Conservation (phyloP, 1,140 invertebrate genomes). For the Brachionus angularis region DNA sequence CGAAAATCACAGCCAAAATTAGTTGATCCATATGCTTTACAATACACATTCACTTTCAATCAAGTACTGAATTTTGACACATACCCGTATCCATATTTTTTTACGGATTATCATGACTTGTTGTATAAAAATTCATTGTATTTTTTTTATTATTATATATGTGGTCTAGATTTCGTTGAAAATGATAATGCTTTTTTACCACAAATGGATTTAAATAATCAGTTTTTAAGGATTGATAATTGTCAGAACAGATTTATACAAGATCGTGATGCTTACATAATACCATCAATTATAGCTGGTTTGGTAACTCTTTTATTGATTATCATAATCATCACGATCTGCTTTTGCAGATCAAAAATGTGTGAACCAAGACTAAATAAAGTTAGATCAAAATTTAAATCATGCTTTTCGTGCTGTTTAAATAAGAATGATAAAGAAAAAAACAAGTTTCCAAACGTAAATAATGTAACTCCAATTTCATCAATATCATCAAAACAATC, state of each 20-base stretch:
- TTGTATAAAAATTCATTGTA: conserved; percentile 37
- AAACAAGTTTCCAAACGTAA: neutral
- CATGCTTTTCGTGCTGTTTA: too few species aligned
- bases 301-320: neutral
- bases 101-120: conserved; percentile 38
- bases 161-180: conserved; percentile 34
- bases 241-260: conserved; percentile 32
- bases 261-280: conserved; percentile 2
- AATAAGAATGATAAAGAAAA: neutral
- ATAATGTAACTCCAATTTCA: too few species aligned
- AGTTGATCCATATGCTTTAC: conserved; percentile 40
- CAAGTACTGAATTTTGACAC: conserved; percentile 31
- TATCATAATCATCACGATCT: neutral
- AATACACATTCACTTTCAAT: conserved; percentile 31
- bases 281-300: conserved; percentile 8
- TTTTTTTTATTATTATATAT: conserved; percentile 43
- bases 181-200: conserved; percentile 28
- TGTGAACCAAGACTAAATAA: conserved; percentile 1
- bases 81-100: conserved; percentile 41
- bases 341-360: conserved; percentile 5
- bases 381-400: neutral
- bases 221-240: conserved; percentile 4
- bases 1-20: conserved; percentile 19
- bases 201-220: conserved; percentile 39
- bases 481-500: too few species aligned